phyloP scores from a whole-genome alignment of 64 coral and sea anemone species.

The Trachythela sp. region DNA sequence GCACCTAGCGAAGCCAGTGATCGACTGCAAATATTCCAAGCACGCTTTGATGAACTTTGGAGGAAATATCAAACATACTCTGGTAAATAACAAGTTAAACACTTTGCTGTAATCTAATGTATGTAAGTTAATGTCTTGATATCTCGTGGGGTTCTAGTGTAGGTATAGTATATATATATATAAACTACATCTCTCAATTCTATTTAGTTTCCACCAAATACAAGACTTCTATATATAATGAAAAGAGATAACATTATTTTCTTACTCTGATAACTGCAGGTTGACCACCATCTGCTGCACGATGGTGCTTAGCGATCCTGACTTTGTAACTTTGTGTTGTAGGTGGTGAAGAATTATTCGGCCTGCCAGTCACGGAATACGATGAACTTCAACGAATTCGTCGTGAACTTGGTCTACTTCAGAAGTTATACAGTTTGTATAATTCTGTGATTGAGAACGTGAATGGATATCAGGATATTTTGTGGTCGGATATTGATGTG shows the following conservation, averaged over 20 bases:
- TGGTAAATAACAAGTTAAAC: slow-evolving; percentile 46
- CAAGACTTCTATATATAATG: too few species aligned
- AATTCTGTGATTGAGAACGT: slow-evolving; percentile 98
- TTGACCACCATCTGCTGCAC: too few species aligned
- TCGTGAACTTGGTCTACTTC: slow-evolving; percentile 74
- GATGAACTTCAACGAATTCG: slow-evolving; percentile 80
- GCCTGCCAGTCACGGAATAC: slow-evolving; percentile 77
- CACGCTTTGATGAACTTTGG: slow-evolving; percentile 97
- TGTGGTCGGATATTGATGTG: slow-evolving; percentile 97
- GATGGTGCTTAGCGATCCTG: too few species aligned
- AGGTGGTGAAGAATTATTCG: slow-evolving; percentile 95
- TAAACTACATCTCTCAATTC: too few species aligned
- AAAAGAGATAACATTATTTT: too few species aligned
- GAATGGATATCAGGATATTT: slow-evolving; percentile 91
- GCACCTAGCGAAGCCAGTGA: slow-evolving; percentile 91
- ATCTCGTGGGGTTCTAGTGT: neutral
- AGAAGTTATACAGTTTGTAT: slow-evolving; percentile 94
- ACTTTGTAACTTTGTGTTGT: slow-evolving; percentile 4
- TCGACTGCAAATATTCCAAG: slow-evolving; percentile 90
- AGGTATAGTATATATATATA: neutral
- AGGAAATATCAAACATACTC: slow-evolving; percentile 98
- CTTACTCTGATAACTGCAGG: too few species aligned
- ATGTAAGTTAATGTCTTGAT: neutral
- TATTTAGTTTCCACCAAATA: too few species aligned
- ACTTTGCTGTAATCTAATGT: neutral